A percentile compares a stretch with the other conserved stretches of the same genome.
Evolutionary conservation across 2,797 vertebrate species (phyloP).

Genomic region (Chaetodon trifasciatus): DNA sequence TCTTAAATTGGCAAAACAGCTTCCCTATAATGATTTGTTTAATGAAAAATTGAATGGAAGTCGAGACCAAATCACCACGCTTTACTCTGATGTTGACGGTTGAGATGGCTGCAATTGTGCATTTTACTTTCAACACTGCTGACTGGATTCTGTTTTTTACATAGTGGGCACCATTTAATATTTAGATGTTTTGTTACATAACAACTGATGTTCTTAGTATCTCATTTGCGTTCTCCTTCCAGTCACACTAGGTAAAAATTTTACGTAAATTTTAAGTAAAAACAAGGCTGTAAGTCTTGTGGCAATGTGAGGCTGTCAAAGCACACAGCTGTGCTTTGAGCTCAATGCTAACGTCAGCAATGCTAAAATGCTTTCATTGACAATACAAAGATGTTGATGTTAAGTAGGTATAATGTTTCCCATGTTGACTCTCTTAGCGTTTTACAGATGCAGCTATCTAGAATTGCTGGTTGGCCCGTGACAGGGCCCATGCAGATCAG

Average conservation of each 20-base stretch:
- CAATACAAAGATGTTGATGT: neutral
- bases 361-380: neutral
- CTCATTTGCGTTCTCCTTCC: neutral
- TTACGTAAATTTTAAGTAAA: neutral
- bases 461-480: neutral
- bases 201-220: neutral
- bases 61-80: neutral
- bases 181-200: neutral
- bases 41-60: slow-evolving; percentile 24
- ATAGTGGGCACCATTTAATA: neutral
- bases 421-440: neutral
- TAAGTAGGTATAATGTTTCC: neutral
- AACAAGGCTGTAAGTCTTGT: neutral
- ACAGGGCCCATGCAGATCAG: neutral
- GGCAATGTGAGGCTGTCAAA: neutral
- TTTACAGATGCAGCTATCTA: neutral
- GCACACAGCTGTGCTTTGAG: neutral
- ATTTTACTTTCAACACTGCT: neutral
- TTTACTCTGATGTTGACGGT: slow-evolving; percentile 10
- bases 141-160: neutral
- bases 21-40: slow-evolving; percentile 17
- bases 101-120: neutral
- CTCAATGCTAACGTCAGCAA: neutral
- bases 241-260: neutral
- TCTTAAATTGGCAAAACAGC: slow-evolving; percentile 3